These are phyloP conservation scores for Heterohyrax brucei DNA, from an alignment of 2,797 vertebrate genomes.

Conservation along the genomic window DNA sequence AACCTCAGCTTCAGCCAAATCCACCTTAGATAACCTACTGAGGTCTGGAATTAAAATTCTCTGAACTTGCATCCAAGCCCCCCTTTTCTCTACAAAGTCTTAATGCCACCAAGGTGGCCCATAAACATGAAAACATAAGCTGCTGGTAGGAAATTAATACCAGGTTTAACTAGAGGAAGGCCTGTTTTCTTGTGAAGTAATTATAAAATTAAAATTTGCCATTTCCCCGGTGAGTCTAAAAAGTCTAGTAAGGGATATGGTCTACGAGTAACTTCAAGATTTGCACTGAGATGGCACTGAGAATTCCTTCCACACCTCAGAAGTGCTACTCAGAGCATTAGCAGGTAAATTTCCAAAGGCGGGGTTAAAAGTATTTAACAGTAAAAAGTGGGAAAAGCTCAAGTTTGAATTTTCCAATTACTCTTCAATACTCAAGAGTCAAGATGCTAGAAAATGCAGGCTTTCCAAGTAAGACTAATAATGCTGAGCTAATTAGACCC, in stretches of 20 bases:
- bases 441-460: slow-evolving; percentile 88
- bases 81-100: slow-evolving; percentile 60
- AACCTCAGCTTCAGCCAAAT: not conserved
- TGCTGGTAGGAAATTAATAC: slow-evolving; percentile 89
- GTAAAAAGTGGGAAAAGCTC: slow-evolving; percentile 82
- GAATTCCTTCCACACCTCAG: slow-evolving; percentile 74
- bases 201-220: slow-evolving; percentile 90
- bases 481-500: slow-evolving; percentile 89
- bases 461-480: slow-evolving; percentile 89
- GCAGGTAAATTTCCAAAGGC: slow-evolving; percentile 84
- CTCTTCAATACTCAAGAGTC: slow-evolving; percentile 89
- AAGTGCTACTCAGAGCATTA: slow-evolving; percentile 67
- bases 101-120: slow-evolving; percentile 81
- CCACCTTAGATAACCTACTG: not conserved
- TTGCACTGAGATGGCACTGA: slow-evolving; percentile 56
- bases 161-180: slow-evolving; percentile 87
- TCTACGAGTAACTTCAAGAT: slow-evolving; percentile 73
- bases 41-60: slow-evolving; percentile 8
- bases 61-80: slow-evolving; percentile 60
- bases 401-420: slow-evolving; percentile 87
- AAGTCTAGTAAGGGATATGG: slow-evolving; percentile 77
- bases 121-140: slow-evolving; percentile 88
- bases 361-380: slow-evolving; percentile 86
- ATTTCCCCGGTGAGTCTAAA: slow-evolving; percentile 86
- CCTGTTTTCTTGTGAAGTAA: slow-evolving; percentile 89